Base-by-base conservation (phyloP, 2,113 vertebrate species). In the Pelmatolapia mariae region DNA sequence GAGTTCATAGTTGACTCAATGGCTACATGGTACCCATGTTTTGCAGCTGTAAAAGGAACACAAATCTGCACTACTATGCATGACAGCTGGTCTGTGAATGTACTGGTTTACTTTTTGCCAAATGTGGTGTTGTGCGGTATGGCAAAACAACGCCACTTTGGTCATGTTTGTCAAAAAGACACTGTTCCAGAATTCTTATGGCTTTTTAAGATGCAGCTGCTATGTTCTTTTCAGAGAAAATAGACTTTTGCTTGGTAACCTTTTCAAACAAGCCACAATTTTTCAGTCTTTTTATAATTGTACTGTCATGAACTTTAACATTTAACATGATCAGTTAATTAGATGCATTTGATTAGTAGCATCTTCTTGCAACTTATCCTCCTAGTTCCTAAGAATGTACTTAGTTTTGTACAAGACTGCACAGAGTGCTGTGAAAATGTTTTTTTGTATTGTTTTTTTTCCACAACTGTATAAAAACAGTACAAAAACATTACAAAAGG, bases 41-140 rank as follows among this genome's bases (percentile, higher is more conserved):
- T 59, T 31, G 57, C 57, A 59, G 57, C 57, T 59, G 57, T 59
- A 59, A 59, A 59, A 59, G 26, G 57, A 2, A 59, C 57, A 59
- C 0, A 59, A 59, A 59, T 59, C 57, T 31, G 57, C 57, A 59
- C 57, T 31, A 10, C 57, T 59, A 31, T 31, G 26, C 10, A 59
- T 59, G 15, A 59, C 56, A 59, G 56, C 3, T 59, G 56, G 56
- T 59, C 24, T 59, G 7, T 9, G 56, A 59, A 59, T 29, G 56
- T 59, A 59, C 24, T 16, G 24, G 24, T 29, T 59, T 59, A 29
- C 24, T 16, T 59, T 59, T 59, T 59, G 2, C 56, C 4, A 29
- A 59, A 59, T 59, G 0, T 29, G 24, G 24, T 59, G 8, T 16
- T 29, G 5, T 59, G 56, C 56, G 1, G 3, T 29, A 5, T 59